These are phyloP conservation scores for Dermochelys coriacea DNA, from an alignment of 2,797 vertebrate genomes.

Conservation along the genomic window DNA sequence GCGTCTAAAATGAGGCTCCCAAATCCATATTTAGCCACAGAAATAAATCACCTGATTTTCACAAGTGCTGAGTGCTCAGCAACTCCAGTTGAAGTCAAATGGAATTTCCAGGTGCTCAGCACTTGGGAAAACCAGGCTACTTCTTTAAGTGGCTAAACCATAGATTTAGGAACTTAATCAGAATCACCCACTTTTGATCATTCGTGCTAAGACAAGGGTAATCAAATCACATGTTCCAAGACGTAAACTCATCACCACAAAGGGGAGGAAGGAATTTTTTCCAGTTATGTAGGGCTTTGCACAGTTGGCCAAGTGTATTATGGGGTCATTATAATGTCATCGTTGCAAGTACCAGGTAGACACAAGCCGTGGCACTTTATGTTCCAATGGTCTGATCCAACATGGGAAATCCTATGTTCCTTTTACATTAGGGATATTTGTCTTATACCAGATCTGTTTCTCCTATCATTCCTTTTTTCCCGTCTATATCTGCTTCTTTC, in stretches of 20 bases:
- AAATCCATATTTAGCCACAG: background rate
- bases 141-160: background rate
- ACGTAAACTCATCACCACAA: accelerated
- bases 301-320: background rate
- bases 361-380: background rate
- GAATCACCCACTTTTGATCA: accelerated
- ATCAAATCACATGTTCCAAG: background rate
- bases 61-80: accelerated
- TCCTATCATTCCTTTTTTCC: background rate
- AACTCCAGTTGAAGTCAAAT: background rate
- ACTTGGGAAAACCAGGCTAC: accelerated
- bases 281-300: accelerated
- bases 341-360: background rate
- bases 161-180: too few species aligned
- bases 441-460: accelerated
- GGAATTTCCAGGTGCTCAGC: background rate
- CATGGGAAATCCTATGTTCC: background rate
- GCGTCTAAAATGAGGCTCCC: background rate
- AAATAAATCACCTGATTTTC: background rate
- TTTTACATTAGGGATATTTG: background rate
- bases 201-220: background rate
- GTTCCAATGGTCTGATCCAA: accelerated
- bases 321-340: background rate
- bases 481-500: accelerated
- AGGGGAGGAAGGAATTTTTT: background rate